Conservation (phyloP, 2,113 vertebrate genomes). For the Charadrius vociferus region DNA sequence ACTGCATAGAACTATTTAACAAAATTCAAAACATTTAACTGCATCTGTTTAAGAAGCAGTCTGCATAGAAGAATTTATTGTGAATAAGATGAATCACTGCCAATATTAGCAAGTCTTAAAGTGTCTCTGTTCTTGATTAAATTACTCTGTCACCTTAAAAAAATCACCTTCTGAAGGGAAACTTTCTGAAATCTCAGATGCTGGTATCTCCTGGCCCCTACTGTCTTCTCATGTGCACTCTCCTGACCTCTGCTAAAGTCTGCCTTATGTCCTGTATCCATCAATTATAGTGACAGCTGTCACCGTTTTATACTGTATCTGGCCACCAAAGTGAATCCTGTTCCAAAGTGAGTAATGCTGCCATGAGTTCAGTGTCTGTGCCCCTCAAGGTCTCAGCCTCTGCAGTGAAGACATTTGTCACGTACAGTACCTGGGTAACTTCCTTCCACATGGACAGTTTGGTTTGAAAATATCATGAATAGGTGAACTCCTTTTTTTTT, state of each 20-base stretch:
- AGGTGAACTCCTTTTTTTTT: background rate
- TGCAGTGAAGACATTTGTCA: background rate
- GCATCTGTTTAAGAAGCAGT: background rate
- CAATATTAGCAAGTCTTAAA: background rate
- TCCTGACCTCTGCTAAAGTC: background rate
- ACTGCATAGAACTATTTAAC: background rate
- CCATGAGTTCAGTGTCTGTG: background rate
- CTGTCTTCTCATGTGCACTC: background rate
- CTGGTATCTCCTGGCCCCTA: background rate
- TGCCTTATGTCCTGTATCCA: background rate
- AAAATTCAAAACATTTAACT: background rate
- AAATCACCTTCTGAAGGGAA: background rate
- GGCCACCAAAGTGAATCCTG: background rate
- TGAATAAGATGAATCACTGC: background rate
- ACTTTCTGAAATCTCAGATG: background rate
- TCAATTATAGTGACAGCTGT: background rate
- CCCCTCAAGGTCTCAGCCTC: background rate
- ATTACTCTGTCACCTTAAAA: background rate
- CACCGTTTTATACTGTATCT: background rate
- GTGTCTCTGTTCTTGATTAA: background rate
- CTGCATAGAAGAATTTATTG: background rate
- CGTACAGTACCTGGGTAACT: rapidly evolving
- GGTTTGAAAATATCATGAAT: background rate
- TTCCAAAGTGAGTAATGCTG: background rate
- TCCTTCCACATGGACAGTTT: background rate